Conservation (phyloP, 2,797 vertebrate genomes). For the Eulemur albifrons region DNA sequence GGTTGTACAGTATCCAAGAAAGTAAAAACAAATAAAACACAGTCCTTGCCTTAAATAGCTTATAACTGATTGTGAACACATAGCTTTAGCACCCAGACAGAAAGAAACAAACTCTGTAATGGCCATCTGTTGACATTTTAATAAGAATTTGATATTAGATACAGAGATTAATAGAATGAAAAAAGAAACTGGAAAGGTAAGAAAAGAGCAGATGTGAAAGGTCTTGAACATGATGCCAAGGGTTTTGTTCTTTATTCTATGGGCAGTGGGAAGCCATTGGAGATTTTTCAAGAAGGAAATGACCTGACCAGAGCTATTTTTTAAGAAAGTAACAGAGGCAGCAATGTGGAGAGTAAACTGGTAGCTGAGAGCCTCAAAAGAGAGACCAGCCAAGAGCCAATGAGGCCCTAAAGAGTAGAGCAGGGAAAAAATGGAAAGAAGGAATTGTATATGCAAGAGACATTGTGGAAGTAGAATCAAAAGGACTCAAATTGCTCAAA, state of each 20-base stretch:
- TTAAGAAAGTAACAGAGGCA: neutral
- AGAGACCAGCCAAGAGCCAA: neutral
- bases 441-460: neutral
- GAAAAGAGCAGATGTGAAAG: neutral
- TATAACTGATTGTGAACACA: neutral
- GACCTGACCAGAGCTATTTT: neutral
- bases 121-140: slow-evolving; percentile 26
- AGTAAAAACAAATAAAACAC: slow-evolving; percentile 16
- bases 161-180: slow-evolving; percentile 15
- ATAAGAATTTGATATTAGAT: slow-evolving; percentile 1
- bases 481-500: neutral
- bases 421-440: neutral
- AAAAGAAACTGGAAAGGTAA: slow-evolving; percentile 25
- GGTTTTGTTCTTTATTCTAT: slow-evolving; percentile 4
- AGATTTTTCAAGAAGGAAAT: neutral
- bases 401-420: neutral
- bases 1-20: neutral
- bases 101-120: slow-evolving; percentile 19
- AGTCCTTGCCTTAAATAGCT: slow-evolving; percentile 22
- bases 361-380: neutral
- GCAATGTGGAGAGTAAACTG: neutral
- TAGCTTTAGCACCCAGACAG: neutral
- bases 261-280: neutral
- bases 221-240: neutral
- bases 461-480: neutral